Percentiles rank a stretch among this genome's conserved stretches.
Conservation (phyloP, 2,888 invertebrate genomes). For the Dioctria rufipes region DNA sequence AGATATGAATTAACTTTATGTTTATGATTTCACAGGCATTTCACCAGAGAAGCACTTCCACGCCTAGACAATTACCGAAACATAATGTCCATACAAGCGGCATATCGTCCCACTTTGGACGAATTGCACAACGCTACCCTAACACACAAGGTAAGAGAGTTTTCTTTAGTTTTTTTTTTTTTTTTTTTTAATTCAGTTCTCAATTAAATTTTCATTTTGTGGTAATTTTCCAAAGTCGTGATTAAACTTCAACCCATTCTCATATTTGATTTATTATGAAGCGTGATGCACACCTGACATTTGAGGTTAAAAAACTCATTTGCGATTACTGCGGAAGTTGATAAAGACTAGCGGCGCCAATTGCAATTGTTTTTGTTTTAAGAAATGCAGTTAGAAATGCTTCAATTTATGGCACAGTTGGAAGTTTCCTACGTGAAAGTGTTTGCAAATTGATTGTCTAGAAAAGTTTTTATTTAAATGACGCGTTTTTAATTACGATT, state of each 20-base stretch:
- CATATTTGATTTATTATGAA: too few relatives aligned
- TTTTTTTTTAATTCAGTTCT: neutral
- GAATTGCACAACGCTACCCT: slow-evolving; percentile 89
- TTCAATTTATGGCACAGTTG: too few relatives aligned
- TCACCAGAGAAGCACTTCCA: slow-evolving; percentile 90
- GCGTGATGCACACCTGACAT: too few relatives aligned
- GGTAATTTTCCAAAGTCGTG: neutral
- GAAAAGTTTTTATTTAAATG: too few relatives aligned
- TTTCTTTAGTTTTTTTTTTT: neutral
- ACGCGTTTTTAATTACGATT: too few relatives aligned
- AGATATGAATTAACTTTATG: slow-evolving; percentile 25
- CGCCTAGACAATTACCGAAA: slow-evolving; percentile 91
- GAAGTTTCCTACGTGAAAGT: too few relatives aligned
- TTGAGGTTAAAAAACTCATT: neutral
- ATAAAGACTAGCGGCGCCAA: neutral
- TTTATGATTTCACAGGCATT: slow-evolving; percentile 75
- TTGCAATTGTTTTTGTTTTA: neutral
- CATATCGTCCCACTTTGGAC: slow-evolving; percentile 88
- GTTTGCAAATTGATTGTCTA: too few relatives aligned
- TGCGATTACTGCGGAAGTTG: neutral
- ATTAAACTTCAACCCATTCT: too few relatives aligned
- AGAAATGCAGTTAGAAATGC: too few relatives aligned
- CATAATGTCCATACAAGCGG: slow-evolving; percentile 89
- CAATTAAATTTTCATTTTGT: neutral
- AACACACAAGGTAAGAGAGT: slow-evolving; percentile 80